Percentiles rank a stretch among this genome's conserved stretches.
Conservation (phyloP, 2,888 invertebrate genomes). For the Arctia plantaginis region DNA sequence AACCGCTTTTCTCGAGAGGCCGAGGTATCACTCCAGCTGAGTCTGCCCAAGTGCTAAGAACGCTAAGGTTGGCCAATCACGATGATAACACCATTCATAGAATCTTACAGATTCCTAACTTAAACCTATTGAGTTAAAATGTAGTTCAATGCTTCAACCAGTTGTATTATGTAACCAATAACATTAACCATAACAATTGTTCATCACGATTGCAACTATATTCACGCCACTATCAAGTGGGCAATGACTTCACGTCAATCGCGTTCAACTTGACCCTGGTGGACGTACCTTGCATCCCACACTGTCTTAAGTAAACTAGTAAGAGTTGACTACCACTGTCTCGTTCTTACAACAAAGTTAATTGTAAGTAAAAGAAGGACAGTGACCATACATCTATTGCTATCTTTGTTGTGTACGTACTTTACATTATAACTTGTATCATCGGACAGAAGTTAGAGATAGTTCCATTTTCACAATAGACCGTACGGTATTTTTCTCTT, state of each 20-base stretch:
- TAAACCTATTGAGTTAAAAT: neutral
- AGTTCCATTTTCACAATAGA: conserved; percentile 25
- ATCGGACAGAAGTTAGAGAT: conserved; percentile 33
- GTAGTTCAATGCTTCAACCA: neutral
- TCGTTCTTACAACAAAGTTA: conserved; percentile 20
- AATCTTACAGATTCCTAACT: neutral
- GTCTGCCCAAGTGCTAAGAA: no score
- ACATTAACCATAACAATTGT: no score
- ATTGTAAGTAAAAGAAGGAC: conserved; percentile 34
- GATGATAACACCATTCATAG: neutral
- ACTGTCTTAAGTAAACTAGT: conserved; percentile 10
- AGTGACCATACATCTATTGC: conserved; percentile 16
- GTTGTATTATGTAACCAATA: neutral
- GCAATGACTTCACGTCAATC: conserved; percentile 43
- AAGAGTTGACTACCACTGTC: conserved; percentile 25
- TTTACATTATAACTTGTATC: conserved; percentile 5
- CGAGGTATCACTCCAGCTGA: no score
- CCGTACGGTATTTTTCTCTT: conserved; percentile 19
- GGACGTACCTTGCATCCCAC: conserved; percentile 11
- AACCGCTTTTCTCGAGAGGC: no score
- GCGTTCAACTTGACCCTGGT: conserved; percentile 27
- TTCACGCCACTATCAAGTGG: conserved; percentile 37
- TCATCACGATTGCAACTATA: neutral
- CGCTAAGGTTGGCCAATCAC: no score
- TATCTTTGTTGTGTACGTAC: conserved; percentile 31